Base-by-base conservation (phyloP, 2,888 invertebrate species). In the Cataglyphis rosenhaueri region DNA sequence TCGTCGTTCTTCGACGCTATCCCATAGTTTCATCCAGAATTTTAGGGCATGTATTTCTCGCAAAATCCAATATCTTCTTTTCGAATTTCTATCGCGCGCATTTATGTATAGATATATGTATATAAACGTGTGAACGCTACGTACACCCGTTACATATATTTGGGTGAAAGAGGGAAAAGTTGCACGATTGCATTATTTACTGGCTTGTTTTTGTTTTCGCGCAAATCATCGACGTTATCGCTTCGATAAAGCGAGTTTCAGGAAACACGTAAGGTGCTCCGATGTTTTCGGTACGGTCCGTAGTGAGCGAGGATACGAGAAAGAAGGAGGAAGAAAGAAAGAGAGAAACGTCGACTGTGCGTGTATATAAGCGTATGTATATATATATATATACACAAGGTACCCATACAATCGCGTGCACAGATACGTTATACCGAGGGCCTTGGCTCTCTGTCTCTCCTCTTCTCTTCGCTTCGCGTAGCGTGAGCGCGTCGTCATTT, bases 401-500 rank as follows among this genome's bases (percentile, higher is more conserved):
- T 76, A 83, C 83, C 35, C 59, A 48, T 62, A 64, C 71, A 35
- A 62, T 59, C 78, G 73, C 75, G 52, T 73, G 64, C 79, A 68
- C 64, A 68, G 81, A 81, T 78, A 76, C 82, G 84, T 85, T 89
- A 87, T 87, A 85, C 85, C 61, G 87, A 88, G 88, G 88, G 90
- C 89, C 90, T 90, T 90, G 90, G 89, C 87, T 89, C 89, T 86
- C 78, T 86, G 87, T 86, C 86, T 89, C 88, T 87, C 81, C 18
- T 48, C 48, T 48, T 1, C 83, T 83, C 88, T 84, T 75, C 85
- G 84, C 84, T 70, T 79, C 85, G 83, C 88, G 88, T 87, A 91
- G 90, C 91, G 87, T 90, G 90, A 92, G 91, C 89, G 88, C 91
- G 90, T 89, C 91, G 90, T 91, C 92, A 89, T 92, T 92, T 92